Evolutionary conservation across 2,113 vertebrate species (phyloP).

Genomic region (Elanus axillaris): DNA sequence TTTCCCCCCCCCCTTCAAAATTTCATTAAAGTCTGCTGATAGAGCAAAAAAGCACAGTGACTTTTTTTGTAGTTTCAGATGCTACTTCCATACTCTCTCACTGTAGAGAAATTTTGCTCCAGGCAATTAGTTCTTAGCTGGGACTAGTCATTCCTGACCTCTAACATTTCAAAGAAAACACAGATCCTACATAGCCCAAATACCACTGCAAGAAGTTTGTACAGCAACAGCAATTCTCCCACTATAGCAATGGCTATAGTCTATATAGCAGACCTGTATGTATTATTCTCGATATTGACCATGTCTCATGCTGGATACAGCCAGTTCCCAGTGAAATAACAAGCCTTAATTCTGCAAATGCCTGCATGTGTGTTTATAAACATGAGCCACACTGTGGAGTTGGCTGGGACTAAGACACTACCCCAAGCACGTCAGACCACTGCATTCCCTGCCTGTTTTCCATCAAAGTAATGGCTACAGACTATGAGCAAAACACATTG

Average conservation of each 20-base stretch:
- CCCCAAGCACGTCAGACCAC: fast-evolving
- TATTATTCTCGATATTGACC: background rate
- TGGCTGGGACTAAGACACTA: background rate
- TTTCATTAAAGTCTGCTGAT: constrained; percentile 56
- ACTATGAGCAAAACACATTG: background rate
- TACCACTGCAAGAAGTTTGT: background rate
- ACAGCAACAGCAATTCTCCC: background rate
- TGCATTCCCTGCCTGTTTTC: background rate
- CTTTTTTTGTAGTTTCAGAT: constrained; percentile 6
- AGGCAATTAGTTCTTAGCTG: constrained; percentile 5
- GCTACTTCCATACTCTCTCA: background rate
- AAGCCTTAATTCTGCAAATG: background rate
- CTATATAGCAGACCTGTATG: background rate
- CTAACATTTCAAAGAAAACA: background rate
- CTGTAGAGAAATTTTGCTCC: background rate
- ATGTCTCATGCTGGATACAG: background rate
- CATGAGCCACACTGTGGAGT: background rate
- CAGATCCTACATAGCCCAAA: background rate
- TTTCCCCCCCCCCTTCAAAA: background rate
- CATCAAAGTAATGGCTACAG: background rate
- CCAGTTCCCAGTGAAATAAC: background rate
- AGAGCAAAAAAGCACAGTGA: constrained; percentile 6
- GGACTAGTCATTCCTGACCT: background rate
- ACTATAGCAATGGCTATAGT: background rate
- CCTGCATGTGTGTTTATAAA: background rate